Percentiles rank a stretch among this genome's conserved stretches.
These are phyloP conservation scores for Lasioglossum pauxillum DNA, from an alignment of 2,888 invertebrate species.

Conservation along the genomic window DNA sequence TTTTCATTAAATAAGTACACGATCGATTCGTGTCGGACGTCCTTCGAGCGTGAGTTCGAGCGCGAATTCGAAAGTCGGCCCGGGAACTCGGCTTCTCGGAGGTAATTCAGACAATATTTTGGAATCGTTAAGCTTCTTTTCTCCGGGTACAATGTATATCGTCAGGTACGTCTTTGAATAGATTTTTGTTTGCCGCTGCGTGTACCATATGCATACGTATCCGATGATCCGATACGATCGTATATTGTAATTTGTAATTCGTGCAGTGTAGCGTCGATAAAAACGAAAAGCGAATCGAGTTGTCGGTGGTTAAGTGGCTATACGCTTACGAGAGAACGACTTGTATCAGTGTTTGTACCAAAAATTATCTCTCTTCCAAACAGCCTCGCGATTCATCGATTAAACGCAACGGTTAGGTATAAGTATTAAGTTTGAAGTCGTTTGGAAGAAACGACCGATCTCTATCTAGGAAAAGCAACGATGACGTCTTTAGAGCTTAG, in stretches of 20 bases:
- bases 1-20: constrained; percentile 49
- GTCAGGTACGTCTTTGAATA: constrained; percentile 55
- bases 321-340: constrained; percentile 9
- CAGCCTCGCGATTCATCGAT: not conserved
- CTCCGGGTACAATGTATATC: constrained; percentile 5
- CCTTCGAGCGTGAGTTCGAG: constrained; percentile 3
- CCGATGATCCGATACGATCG: not conserved
- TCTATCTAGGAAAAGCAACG: constrained; percentile 23
- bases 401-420: not conserved
- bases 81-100: constrained; percentile 9
- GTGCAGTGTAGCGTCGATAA: not conserved
- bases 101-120: not conserved
- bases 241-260: not conserved
- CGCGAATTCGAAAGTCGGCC: not conserved
- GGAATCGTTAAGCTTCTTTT: constrained; percentile 19
- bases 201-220: constrained; percentile 18
- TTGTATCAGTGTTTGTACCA: not conserved
- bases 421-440: not conserved
- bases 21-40: constrained; percentile 19
- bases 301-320: not conserved
- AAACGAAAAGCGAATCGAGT: not conserved
- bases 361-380: not conserved
- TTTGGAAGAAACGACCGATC: constrained; percentile 29
- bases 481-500: constrained; percentile 23
- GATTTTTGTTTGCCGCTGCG: not conserved